Conservation (phyloP, 2,797 vertebrate species). For the Anguilla megastoma region DNA sequence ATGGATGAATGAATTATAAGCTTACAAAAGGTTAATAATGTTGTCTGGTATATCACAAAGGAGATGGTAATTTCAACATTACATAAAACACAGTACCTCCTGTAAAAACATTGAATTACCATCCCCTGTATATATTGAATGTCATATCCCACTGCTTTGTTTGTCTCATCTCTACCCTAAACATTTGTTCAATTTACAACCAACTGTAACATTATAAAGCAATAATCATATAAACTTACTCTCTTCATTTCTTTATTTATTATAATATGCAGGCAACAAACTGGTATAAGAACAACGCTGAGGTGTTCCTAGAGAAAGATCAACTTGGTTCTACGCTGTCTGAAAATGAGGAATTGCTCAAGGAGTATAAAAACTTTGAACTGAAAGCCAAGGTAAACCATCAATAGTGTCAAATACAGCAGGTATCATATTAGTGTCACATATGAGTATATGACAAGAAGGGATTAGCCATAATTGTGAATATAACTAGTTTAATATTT, state of each 20-base stretch:
- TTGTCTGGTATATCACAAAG: background rate
- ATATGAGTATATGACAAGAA: no score
- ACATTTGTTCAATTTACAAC: background rate
- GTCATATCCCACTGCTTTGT: background rate
- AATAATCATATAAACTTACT: background rate
- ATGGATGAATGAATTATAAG: background rate
- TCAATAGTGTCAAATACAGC: background rate
- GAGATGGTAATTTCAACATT: background rate
- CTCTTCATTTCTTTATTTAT: background rate
- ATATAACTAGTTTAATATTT: no score
- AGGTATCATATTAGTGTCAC: background rate
- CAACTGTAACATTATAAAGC: background rate
- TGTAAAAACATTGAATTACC: no score
- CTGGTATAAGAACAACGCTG: constrained; percentile 75
- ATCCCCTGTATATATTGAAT: no score
- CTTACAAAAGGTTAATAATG: background rate
- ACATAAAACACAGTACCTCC: background rate
- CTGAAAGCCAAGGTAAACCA: constrained; percentile 76
- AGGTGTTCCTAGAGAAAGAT: constrained; percentile 67
- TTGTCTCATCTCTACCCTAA: background rate
- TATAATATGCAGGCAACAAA: constrained; percentile 65
- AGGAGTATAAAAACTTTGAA: constrained; percentile 71
- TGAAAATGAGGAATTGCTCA: constrained; percentile 77
- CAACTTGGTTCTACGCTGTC: constrained; percentile 74
- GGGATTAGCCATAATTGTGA: no score